These are phyloP conservation scores for Poeciliopsis paucimaculata DNA, from an alignment of 2,797 vertebrate species.

Conservation along the genomic window DNA sequence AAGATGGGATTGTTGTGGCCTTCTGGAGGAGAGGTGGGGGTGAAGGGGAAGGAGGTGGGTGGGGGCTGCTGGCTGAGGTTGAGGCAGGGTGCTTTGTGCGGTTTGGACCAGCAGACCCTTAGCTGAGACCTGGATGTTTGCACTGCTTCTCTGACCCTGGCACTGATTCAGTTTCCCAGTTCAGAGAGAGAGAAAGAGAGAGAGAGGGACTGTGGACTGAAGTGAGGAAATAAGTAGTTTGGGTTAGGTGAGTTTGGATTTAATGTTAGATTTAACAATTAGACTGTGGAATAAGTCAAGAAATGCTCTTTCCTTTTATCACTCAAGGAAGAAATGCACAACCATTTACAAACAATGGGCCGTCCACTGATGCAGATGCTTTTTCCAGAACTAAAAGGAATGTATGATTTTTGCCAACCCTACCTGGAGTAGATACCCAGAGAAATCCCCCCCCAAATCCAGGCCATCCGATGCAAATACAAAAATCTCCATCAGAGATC, in stretches of 20 bases:
- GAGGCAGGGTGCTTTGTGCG: slow-evolving; percentile 53
- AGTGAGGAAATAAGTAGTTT: not conserved
- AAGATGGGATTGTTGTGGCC: slow-evolving; percentile 67
- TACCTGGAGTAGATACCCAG: not conserved
- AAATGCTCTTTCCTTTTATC: not conserved
- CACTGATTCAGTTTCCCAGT: slow-evolving; percentile 47
- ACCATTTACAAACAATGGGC: not conserved
- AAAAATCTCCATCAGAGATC: not conserved
- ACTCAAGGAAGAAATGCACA: not conserved
- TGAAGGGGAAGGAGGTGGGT: slow-evolving; percentile 27
- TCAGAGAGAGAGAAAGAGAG: slow-evolving; percentile 18
- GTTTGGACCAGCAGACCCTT: slow-evolving; percentile 44
- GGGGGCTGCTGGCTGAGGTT: slow-evolving; percentile 52
- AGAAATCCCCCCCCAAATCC: not conserved
- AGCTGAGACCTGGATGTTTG: slow-evolving; percentile 71
- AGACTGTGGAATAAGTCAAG: not conserved
- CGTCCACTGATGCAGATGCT: not conserved
- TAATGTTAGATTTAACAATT: not conserved
- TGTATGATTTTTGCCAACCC: not conserved
- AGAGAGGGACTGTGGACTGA: slow-evolving; percentile 11
- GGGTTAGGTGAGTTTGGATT: not conserved
- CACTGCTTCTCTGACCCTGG: slow-evolving; percentile 63
- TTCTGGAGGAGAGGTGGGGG: slow-evolving; percentile 29
- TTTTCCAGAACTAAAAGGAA: not conserved
- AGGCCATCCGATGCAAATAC: not conserved